Base-by-base conservation (phyloP, 2,797 vertebrate species). In the Epinephelus malabaricus region DNA sequence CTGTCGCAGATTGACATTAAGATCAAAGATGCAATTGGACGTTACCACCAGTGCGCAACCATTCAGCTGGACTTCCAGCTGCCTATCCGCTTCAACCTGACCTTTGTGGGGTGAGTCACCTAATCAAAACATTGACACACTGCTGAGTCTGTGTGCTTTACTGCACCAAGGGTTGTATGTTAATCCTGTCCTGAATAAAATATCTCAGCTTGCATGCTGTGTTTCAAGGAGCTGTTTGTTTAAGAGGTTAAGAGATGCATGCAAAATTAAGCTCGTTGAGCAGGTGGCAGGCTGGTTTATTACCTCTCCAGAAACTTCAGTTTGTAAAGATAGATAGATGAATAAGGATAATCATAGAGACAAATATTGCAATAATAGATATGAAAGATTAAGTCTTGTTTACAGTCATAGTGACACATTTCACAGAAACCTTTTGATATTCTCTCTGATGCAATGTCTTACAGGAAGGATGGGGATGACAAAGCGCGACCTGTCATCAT, bases 51-150 rank as follows among this genome's bases (percentile, higher is more conserved):
- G 1, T 99, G 98, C 92, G 98, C 97, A 61, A 99, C 98, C 62
- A 96, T 99, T 90, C 98, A 99, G 56, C 95, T 99, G 78, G 98
- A 99, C 94, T 99, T 99, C 92, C 98, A 99, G 79, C 95, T 99
- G 21, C 98, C 98, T 1, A 92, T 97, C 84, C 95, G 97, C 63
- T 98, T 99, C 90, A 96, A 97, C 77, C 95, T 99, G 77, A 96
- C 96, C 10, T 99, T 97, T 21, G 96, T 98, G 54, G 96, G 97
- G 98, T 99, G 92, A 97, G 97, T 91, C 78, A 90, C 62, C 61
- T 65, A 49, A 76, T 88, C 43, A 80, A 58, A 86, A 59, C 53
- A 54, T 9, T 34, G 45, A 75, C 71, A 51, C 75, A 27, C 68
- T 51, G 67, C 83, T 73, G 70, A 74, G 71, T 66, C 54, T 54